Conservation (phyloP, 2,797 vertebrate genomes). For the Poeciliopsis turneri region DNA sequence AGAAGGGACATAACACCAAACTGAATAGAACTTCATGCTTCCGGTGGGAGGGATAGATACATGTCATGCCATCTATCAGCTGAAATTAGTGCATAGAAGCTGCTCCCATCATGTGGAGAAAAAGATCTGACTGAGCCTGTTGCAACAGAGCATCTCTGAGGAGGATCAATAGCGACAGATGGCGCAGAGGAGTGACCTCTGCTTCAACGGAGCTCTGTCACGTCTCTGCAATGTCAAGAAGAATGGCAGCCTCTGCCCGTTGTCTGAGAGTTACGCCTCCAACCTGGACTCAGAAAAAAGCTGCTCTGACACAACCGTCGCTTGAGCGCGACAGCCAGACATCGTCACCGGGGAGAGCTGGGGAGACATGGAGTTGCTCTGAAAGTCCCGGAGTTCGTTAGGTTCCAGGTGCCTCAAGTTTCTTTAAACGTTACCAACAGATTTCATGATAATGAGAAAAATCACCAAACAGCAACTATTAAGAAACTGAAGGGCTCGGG, state of each 20-base stretch:
- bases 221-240: constrained; percentile 35
- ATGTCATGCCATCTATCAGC: constrained; percentile 16
- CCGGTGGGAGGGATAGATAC: not conserved
- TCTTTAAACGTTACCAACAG: not conserved
- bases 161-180: constrained; percentile 57
- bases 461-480: not conserved
- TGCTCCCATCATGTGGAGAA: constrained; percentile 30
- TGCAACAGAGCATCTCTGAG: constrained; percentile 46
- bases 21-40: not conserved
- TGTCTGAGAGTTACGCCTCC: constrained; percentile 19
- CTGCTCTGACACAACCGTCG: not conserved
- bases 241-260: constrained; percentile 12
- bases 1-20: not conserved
- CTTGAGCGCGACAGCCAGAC: not conserved
- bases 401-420: not conserved
- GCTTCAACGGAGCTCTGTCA: constrained; percentile 40
- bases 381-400: not conserved
- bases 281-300: constrained; percentile 25
- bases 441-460: not conserved
- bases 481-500: not conserved
- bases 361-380: not conserved
- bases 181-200: constrained; percentile 41
- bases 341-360: not conserved
- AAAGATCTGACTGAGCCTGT: constrained; percentile 47
- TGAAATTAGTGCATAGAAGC: not conserved